phyloP scores from a whole-genome alignment of 2,888 invertebrate species.

The Morinoia aosen region DNA sequence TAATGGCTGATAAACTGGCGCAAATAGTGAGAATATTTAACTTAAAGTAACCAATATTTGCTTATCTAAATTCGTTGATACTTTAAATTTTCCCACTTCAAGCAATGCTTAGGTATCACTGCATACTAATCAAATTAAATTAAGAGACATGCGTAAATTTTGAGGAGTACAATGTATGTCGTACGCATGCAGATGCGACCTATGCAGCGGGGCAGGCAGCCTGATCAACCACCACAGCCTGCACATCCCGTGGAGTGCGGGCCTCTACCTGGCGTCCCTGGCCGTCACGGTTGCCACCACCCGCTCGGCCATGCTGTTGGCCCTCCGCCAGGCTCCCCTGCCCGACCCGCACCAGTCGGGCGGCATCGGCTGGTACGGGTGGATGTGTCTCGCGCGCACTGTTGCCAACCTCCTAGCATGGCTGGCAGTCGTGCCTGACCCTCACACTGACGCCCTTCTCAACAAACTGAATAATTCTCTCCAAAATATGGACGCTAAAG shows the following conservation, averaged over 20 bases:
- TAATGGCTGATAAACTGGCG: too few relatives aligned
- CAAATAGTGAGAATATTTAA: too few relatives aligned
- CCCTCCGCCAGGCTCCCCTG: slow-evolving; percentile 31
- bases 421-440: slow-evolving; percentile 65
- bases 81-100: too few relatives aligned
- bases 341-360: slow-evolving; percentile 44
- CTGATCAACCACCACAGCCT: slow-evolving; percentile 36
- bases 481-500: background rate
- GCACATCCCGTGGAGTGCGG: slow-evolving; percentile 48
- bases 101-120: too few relatives aligned
- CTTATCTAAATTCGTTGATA: too few relatives aligned
- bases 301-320: slow-evolving; percentile 5
- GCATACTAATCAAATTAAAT: too few relatives aligned
- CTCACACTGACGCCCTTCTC: slow-evolving; percentile 65
- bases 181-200: slow-evolving; percentile 17
- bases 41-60: too few relatives aligned
- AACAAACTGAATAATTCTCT: slow-evolving; percentile 9
- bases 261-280: slow-evolving; percentile 46
- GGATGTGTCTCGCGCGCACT: slow-evolving; percentile 64
- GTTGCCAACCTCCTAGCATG: slow-evolving; percentile 60
- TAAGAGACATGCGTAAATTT: background rate
- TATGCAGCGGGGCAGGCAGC: slow-evolving; percentile 35
- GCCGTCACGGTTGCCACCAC: slow-evolving; percentile 35
- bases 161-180: background rate
- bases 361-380: slow-evolving; percentile 61